Percentiles rank a stretch among this genome's conserved stretches.
These are phyloP conservation scores for Drosophila emarginata DNA, from an alignment of 2,888 invertebrate genomes.

Conservation along the genomic window DNA sequence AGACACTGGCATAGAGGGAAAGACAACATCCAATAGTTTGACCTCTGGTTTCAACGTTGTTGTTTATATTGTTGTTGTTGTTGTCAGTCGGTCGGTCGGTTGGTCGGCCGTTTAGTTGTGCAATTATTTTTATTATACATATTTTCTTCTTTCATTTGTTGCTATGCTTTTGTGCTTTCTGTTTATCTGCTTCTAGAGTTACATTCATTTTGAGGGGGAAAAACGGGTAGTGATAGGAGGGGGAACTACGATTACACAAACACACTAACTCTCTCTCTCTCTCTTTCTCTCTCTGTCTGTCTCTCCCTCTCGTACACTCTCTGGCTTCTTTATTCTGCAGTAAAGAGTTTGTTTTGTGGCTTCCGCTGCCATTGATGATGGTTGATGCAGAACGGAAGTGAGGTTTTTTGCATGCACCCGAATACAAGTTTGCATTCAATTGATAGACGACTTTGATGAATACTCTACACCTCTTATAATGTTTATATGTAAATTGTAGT, in stretches of 20 bases:
- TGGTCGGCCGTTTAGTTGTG: slow-evolving; percentile 60
- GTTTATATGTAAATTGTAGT: too few relatives aligned
- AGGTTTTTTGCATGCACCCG: slow-evolving; percentile 36
- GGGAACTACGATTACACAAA: slow-evolving; percentile 4
- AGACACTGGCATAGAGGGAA: slow-evolving; percentile 20
- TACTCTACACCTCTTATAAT: background rate
- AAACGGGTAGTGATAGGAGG: background rate
- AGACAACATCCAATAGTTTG: slow-evolving; percentile 52
- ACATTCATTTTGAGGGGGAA: slow-evolving; percentile 10
- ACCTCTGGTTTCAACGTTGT: slow-evolving; percentile 50
- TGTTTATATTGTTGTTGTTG: slow-evolving; percentile 25
- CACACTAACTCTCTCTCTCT: background rate
- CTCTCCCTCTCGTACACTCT: background rate
- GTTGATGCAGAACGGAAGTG: slow-evolving; percentile 49
- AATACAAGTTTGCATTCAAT: background rate
- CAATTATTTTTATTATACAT: slow-evolving; percentile 69
- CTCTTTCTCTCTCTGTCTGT: background rate
- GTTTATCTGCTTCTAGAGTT: slow-evolving; percentile 34
- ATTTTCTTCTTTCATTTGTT: slow-evolving; percentile 38
- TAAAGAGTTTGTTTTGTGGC: slow-evolving; percentile 40
- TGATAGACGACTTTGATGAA: background rate
- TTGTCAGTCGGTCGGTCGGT: slow-evolving; percentile 8
- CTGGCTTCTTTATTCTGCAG: background rate
- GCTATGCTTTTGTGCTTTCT: slow-evolving; percentile 30
- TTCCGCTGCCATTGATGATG: slow-evolving; percentile 43